Evolutionary conservation across 1,140 invertebrate genomes (phyloP).

Genomic region (Hestina assimilis): DNA sequence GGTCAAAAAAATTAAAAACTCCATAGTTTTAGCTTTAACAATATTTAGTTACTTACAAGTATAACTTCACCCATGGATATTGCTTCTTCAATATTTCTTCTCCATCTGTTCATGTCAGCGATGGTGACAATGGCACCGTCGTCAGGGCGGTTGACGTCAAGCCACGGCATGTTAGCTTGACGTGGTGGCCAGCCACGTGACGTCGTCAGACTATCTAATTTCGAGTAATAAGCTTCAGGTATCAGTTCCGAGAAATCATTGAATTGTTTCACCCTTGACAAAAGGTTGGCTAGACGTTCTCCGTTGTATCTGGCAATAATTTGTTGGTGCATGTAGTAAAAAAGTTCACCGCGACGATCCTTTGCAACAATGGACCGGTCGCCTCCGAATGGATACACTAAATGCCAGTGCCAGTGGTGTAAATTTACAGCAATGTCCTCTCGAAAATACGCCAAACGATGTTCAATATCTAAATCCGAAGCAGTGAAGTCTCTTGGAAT

Average conservation of each 20-base stretch:
- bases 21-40: no score
- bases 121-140: constrained; percentile 79
- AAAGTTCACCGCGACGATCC: constrained; percentile 85
- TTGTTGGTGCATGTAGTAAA: constrained; percentile 87
- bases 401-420: constrained; percentile 88
- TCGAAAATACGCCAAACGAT: constrained; percentile 83
- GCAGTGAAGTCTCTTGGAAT: constrained; percentile 84
- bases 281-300: constrained; percentile 79
- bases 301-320: constrained; percentile 81
- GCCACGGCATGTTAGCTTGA: constrained; percentile 69
- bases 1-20: no score
- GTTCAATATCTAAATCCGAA: constrained; percentile 82
- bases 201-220: constrained; percentile 79
- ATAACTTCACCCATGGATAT: constrained; percentile 79
- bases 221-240: constrained; percentile 80
- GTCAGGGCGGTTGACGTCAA: constrained; percentile 76
- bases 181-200: constrained; percentile 79
- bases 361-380: constrained; percentile 78
- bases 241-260: constrained; percentile 77
- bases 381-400: constrained; percentile 81
- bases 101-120: constrained; percentile 80
- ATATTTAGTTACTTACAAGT: constrained; percentile 30
- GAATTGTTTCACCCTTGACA: constrained; percentile 76
- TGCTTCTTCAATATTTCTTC: constrained; percentile 80
- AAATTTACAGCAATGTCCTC: constrained; percentile 83